phyloP scores from a whole-genome alignment of 2,888 invertebrate species.

The Oscheius sp. region DNA sequence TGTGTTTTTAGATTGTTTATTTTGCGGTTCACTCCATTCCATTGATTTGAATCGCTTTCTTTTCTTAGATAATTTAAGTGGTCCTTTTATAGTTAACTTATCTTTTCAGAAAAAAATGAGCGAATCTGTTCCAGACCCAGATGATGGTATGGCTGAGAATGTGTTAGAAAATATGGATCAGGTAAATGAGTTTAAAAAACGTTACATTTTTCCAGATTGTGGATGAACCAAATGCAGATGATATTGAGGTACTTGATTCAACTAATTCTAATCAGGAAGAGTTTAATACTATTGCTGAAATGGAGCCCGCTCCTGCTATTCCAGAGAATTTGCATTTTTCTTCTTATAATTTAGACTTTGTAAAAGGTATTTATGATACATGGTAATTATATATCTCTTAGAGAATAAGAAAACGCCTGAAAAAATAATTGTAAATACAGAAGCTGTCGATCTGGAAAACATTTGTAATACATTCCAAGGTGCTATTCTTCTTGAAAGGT shows the following conservation, averaged over 20 bases:
- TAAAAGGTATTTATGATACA: neutral
- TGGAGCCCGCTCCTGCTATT: constrained; percentile 10
- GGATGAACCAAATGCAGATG: constrained; percentile 4
- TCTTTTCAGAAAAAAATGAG: neutral
- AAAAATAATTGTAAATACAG: constrained; percentile 8
- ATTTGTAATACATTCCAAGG: constrained; percentile 13
- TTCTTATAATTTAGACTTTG: neutral
- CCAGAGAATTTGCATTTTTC: neutral
- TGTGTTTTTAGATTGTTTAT: no score
- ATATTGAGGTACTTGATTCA: neutral
- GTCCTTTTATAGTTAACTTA: no score
- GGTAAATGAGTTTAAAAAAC: neutral
- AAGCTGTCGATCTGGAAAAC: constrained; percentile 24
- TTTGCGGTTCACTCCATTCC: no score
- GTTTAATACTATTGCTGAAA: constrained; percentile 6
- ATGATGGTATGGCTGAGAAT: constrained; percentile 13
- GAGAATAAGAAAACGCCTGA: neutral
- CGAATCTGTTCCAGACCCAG: constrained; percentile 22
- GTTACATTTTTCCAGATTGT: constrained; percentile 12
- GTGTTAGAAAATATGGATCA: neutral
- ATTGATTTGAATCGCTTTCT: no score
- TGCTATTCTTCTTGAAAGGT: constrained; percentile 18
- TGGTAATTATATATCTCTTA: neutral
- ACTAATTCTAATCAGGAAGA: constrained; percentile 22
- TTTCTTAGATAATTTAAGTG: no score